Base-by-base conservation (phyloP, 2,797 vertebrate species). In the Rhodeus uyekii region DNA sequence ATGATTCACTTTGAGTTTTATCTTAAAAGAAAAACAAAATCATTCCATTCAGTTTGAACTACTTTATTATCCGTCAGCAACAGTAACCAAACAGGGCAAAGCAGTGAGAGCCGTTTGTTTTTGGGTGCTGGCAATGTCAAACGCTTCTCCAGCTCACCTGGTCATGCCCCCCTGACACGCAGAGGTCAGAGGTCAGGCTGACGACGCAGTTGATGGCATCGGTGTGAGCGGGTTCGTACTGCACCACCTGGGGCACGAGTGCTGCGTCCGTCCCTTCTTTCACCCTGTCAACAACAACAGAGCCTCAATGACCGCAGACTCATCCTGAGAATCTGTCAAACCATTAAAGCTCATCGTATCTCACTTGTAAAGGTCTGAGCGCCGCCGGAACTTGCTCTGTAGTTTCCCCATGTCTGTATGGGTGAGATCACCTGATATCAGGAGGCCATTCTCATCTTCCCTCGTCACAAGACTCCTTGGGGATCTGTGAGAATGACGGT, bases 161-260 rank as follows among this genome's bases (percentile, higher is more conserved):
- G 87, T 98, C 97, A 89, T 88, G 95, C n/a, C 97, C 97, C 73
- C 97, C 97, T 0, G 97, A 98, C 83, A 97, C 94, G 46, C 96
- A 98, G 29, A 97, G 92, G 9, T 97, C 95, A 48, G 96, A 92
- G 48, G 88, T 93, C 87, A 99, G 93, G 71, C 92, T 93, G 75
- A 96, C 94, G 85, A 99, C 94, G 0, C 93, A 94, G 82, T 95
- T 95, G 86, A 97, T 92, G 0, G 95, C 90, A 0, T 94, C 96
- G 0, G 86, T 80, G 80, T 99, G 98, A 24, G 91, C 92, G 0
- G 94, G 95, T 88, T 94, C 91, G 84, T 95, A 94, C 83, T 95
- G 96, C 38, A 80, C 84, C 78, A 91, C 79, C 22, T 91, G 90
- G 79, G 87, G 91, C 16, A 81, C 67, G 0, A 90, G 87, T 29